phyloP scores from a whole-genome alignment of 92 coral and sea anemone species.

The Zoanthus sociatus region DNA sequence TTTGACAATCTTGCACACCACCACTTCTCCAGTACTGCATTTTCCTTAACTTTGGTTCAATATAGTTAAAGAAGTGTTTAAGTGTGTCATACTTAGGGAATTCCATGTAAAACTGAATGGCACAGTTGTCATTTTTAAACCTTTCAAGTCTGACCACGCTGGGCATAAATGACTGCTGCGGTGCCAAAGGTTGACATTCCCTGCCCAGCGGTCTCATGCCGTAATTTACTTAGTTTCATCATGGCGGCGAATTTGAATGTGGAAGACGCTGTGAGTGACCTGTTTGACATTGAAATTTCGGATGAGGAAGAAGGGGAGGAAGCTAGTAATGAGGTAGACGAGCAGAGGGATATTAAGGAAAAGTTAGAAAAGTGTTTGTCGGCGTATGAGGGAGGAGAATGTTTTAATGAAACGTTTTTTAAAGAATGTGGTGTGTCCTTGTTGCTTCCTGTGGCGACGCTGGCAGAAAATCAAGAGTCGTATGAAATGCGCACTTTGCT shows the following conservation, averaged over 20 bases:
- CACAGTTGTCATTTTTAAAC: slow-evolving; percentile 55
- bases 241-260: not conserved
- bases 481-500: not conserved
- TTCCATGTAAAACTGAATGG: slow-evolving; percentile 62
- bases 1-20: slow-evolving; percentile 42
- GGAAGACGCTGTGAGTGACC: not conserved
- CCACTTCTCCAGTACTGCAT: slow-evolving; percentile 61
- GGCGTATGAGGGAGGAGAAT: not conserved
- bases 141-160: slow-evolving; percentile 42
- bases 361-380: slow-evolving; percentile 3
- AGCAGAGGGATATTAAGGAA: not conserved
- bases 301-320: not conserved
- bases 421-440: slow-evolving; percentile 9
- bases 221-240: not conserved
- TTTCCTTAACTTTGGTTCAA: slow-evolving; percentile 55
- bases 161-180: not conserved
- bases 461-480: not conserved
- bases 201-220: not conserved
- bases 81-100: slow-evolving; percentile 53
- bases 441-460: slow-evolving; percentile 3
- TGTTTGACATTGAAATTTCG: slow-evolving; percentile 4
- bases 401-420: not conserved
- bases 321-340: not conserved
- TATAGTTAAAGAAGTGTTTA: slow-evolving; percentile 42
- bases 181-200: not conserved